These are phyloP conservation scores for Oreohelix idahoensis DNA, from an alignment of 1,140 invertebrate genomes.

Conservation along the genomic window DNA sequence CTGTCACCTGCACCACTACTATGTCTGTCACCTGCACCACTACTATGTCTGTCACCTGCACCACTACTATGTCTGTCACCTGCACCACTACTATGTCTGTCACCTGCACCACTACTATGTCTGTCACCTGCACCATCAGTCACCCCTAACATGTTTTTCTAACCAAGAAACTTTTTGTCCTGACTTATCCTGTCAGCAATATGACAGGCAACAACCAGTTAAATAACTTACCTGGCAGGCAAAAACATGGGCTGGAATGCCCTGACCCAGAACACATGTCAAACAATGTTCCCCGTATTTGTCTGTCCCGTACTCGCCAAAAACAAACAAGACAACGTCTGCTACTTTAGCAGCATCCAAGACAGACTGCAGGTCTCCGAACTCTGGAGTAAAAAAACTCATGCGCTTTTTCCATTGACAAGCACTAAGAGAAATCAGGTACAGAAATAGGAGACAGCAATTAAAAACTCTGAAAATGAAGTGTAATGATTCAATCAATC, in stretches of 20 bases:
- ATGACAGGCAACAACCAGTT: too few species aligned
- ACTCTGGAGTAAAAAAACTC: constrained; percentile 82
- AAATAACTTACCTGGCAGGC: constrained; percentile 79
- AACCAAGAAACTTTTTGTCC: too few species aligned
- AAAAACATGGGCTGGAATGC: constrained; percentile 85
- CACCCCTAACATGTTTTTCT: too few species aligned
- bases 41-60: too few species aligned
- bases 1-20: too few species aligned
- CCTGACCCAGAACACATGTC: constrained; percentile 84
- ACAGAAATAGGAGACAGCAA: background rate
- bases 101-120: too few species aligned
- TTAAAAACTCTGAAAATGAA: background rate
- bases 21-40: too few species aligned
- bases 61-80: too few species aligned
- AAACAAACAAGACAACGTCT: constrained; percentile 87
- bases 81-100: too few species aligned
- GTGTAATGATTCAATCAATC: too few species aligned
- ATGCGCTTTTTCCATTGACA: constrained; percentile 89
- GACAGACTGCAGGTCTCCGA: constrained; percentile 81
- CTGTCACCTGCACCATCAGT: too few species aligned
- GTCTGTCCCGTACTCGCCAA: constrained; percentile 79
- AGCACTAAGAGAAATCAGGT: constrained; percentile 75
- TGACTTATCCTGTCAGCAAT: too few species aligned
- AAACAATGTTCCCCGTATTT: constrained; percentile 84
- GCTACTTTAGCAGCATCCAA: constrained; percentile 89